Evolutionary conservation across 2,888 invertebrate species (phyloP).

Genomic region (Aphidius colemani): DNA sequence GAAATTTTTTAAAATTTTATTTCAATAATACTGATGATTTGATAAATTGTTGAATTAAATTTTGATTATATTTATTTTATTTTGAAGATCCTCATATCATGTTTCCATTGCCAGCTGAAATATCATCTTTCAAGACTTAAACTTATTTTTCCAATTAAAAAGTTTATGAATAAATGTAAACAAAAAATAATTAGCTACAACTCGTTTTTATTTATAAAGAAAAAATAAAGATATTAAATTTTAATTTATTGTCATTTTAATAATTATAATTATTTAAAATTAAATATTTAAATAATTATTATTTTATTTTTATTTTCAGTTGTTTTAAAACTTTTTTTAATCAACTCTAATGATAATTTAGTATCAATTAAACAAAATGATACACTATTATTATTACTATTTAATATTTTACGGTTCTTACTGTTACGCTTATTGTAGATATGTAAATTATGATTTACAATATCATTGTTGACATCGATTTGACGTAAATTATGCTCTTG

Average conservation of each 20-base stretch:
- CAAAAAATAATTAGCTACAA: background rate
- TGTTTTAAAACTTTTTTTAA: no score
- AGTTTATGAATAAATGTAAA: background rate
- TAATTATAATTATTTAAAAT: background rate
- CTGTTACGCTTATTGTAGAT: slow-evolving; percentile 23
- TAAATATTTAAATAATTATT: background rate
- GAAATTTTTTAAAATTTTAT: no score
- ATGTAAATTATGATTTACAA: slow-evolving; percentile 20
- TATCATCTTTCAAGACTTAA: background rate
- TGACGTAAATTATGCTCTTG: slow-evolving; percentile 2
- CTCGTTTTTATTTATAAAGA: background rate
- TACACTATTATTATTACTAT: background rate
- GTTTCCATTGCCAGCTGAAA: slow-evolving; percentile 28
- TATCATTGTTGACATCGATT: slow-evolving; percentile 18
- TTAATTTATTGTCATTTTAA: background rate
- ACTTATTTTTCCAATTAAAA: background rate
- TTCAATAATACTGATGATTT: no score
- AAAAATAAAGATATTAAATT: slow-evolving; percentile 3
- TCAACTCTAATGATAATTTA: no score
- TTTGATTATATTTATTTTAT: slow-evolving; percentile 8
- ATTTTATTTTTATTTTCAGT: background rate
- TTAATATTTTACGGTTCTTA: slow-evolving; percentile 18
- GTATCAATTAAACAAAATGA: background rate
- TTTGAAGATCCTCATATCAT: slow-evolving; percentile 25
- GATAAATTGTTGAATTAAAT: no score